These are phyloP conservation scores for Andrena praecox DNA, from an alignment of 2,888 invertebrate genomes.

Conservation along the genomic window DNA sequence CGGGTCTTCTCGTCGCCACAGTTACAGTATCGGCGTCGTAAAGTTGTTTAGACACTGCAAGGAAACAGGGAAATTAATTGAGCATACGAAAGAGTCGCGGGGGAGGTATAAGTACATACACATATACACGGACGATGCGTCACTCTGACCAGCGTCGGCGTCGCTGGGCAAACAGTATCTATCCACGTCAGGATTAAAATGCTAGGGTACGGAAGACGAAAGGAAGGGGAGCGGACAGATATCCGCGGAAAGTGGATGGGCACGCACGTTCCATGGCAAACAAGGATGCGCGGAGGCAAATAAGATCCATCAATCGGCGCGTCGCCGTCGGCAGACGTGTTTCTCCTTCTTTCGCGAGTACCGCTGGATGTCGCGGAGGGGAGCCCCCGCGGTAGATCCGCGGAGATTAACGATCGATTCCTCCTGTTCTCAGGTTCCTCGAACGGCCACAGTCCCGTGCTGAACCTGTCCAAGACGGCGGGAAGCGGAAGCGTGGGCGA, in stretches of 20 bases:
- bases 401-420: background rate
- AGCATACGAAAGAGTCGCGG: too few relatives aligned
- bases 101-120: background rate
- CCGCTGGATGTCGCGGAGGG: background rate
- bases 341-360: slow-evolving; percentile 18
- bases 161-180: slow-evolving; percentile 83
- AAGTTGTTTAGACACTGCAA: too few relatives aligned
- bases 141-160: slow-evolving; percentile 46
- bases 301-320: slow-evolving; percentile 82
- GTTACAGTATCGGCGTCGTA: too few relatives aligned
- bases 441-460: slow-evolving; percentile 95
- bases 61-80: too few relatives aligned
- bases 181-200: slow-evolving; percentile 85
- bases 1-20: too few relatives aligned
- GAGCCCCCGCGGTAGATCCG: background rate
- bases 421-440: slow-evolving; percentile 89
- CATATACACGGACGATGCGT: slow-evolving; percentile 63
- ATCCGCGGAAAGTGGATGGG: slow-evolving; percentile 71
- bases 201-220: slow-evolving; percentile 80
- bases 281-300: slow-evolving; percentile 77
- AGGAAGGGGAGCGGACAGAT: slow-evolving; percentile 58
- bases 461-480: slow-evolving; percentile 96
- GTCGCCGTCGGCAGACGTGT: slow-evolving; percentile 45
- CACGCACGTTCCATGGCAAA: slow-evolving; percentile 68
- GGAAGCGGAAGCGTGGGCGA: slow-evolving; percentile 90